These are phyloP conservation scores for Cistogaster globosa DNA, from an alignment of 2,888 invertebrate species.

Conservation along the genomic window DNA sequence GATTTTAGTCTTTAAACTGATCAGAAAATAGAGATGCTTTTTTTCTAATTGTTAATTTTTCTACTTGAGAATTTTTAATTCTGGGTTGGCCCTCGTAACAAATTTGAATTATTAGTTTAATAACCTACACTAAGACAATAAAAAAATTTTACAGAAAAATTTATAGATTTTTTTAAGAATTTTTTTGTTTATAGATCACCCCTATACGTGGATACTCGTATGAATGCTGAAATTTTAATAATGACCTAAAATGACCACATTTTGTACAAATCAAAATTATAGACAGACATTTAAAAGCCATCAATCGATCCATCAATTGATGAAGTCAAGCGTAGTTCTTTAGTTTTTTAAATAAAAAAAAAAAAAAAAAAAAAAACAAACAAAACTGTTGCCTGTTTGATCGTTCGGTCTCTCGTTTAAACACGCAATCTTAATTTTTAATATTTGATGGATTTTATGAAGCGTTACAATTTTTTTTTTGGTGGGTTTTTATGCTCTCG, in stretches of 20 bases:
- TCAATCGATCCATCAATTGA: slow-evolving; percentile 71
- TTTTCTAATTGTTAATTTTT: too few relatives aligned
- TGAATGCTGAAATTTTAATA: background rate
- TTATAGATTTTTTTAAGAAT: background rate
- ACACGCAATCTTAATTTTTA: slow-evolving; percentile 67
- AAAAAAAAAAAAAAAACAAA: slow-evolving; percentile 6
- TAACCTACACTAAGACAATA: slow-evolving; percentile 43
- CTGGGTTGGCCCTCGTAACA: background rate
- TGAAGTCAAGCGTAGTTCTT: slow-evolving; percentile 60
- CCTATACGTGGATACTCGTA: background rate
- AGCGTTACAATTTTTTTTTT: slow-evolving; percentile 63
- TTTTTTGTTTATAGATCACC: slow-evolving; percentile 37
- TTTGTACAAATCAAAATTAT: slow-evolving; percentile 43
- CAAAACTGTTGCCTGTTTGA: slow-evolving; percentile 48
- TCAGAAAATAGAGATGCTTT: too few relatives aligned
- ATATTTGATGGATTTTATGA: slow-evolving; percentile 69
- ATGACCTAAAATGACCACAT: slow-evolving; percentile 23
- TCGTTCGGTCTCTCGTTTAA: slow-evolving; percentile 50
- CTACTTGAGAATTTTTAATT: background rate
- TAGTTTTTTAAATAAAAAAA: background rate
- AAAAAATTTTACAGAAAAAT: background rate
- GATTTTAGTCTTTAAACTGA: too few relatives aligned
- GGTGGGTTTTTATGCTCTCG: background rate
- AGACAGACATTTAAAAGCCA: slow-evolving; percentile 49
- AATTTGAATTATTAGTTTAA: slow-evolving; percentile 64